Evolutionary conservation across 2,888 invertebrate genomes (phyloP).

Genomic region (Oscheius sp.): DNA sequence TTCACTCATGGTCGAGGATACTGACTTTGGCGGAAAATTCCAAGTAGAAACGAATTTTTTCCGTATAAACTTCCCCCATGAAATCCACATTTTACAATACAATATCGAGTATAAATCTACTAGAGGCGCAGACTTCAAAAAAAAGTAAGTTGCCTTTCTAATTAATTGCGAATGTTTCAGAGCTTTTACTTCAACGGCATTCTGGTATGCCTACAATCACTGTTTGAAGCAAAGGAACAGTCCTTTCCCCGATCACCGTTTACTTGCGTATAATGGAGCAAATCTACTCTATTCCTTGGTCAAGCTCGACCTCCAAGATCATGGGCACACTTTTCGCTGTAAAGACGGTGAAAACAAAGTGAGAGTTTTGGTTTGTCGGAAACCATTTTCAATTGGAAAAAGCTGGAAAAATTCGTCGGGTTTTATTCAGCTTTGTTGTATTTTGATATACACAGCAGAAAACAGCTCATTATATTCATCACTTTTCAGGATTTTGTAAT

Average conservation of each 20-base stretch:
- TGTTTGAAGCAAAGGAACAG: no score
- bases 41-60: conserved; percentile 30
- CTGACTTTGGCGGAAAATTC: background rate
- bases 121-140: background rate
- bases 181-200: background rate
- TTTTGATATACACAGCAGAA: no score
- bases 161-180: no score
- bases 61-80: background rate
- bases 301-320: background rate
- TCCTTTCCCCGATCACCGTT: background rate
- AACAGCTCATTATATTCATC: no score
- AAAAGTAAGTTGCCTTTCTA: background rate
- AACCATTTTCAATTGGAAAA: no score
- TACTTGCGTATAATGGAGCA: conserved; percentile 28
- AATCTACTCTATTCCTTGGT: conserved; percentile 10
- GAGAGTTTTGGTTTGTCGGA: no score
- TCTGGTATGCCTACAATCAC: background rate
- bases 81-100: conserved; percentile 3
- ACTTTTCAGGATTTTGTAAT: background rate
- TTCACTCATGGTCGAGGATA: background rate
- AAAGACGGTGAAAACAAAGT: background rate
- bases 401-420: background rate
- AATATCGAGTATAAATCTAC: conserved; percentile 12
- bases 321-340: background rate
- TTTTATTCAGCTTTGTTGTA: background rate